phyloP scores from a whole-genome alignment of 2,888 invertebrate species.

The Eucriotettix oculatus region DNA sequence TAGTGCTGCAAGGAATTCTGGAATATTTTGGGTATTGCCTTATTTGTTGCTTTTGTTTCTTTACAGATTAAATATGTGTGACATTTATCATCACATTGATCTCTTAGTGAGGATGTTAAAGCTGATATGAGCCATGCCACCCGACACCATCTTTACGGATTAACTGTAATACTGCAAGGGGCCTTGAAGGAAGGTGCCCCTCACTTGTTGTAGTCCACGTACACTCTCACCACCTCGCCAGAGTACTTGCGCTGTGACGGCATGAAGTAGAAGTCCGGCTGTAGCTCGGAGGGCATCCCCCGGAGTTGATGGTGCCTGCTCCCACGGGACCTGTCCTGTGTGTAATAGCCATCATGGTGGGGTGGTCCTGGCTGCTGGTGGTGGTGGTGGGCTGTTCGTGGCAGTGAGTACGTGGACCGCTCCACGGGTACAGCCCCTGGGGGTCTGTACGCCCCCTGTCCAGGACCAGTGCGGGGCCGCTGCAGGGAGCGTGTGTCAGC shows the following conservation, averaged over 20 bases:
- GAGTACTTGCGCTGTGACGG: constrained; percentile 86
- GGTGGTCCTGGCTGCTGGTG: constrained; percentile 17
- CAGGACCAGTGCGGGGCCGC: constrained; percentile 26
- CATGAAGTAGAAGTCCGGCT: constrained; percentile 90
- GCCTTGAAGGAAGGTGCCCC: neutral
- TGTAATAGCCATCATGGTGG: constrained; percentile 17
- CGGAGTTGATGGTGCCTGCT: constrained; percentile 17
- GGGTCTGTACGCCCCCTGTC: constrained; percentile 20
- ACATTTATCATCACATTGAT: too few species aligned
- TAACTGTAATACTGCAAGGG: too few species aligned
- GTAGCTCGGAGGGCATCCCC: constrained; percentile 23
- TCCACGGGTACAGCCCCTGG: constrained; percentile 22
- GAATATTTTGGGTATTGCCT: too few species aligned
- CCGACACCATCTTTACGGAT: too few species aligned
- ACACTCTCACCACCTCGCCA: constrained; percentile 73
- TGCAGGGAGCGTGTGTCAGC: constrained; percentile 21
- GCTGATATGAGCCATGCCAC: too few species aligned
- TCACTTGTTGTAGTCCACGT: constrained; percentile 58
- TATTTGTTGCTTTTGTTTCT: too few species aligned
- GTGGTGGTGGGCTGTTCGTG: constrained; percentile 35
- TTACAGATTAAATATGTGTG: too few species aligned
- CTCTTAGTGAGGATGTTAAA: too few species aligned
- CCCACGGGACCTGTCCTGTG: constrained; percentile 23
- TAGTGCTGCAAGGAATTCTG: too few species aligned
- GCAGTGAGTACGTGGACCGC: constrained; percentile 58